Conservation (phyloP, 2,888 invertebrate genomes). For the Standfussiana lucernea region DNA sequence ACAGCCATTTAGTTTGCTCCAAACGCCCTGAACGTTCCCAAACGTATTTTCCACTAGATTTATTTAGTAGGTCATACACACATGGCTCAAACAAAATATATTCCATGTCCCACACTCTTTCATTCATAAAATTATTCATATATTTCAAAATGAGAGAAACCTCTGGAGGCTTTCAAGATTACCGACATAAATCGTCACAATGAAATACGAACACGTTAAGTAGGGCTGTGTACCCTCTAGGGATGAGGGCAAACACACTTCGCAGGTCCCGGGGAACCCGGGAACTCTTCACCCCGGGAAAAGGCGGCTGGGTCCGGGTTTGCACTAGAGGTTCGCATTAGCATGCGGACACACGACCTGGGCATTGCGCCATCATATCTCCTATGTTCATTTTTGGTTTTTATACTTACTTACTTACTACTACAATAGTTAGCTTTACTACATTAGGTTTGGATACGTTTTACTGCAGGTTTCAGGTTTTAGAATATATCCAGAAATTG, state of each 20-base stretch:
- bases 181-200: constrained; percentile 37
- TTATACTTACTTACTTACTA: too few species aligned
- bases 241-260: constrained; percentile 20
- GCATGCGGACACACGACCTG: constrained; percentile 23
- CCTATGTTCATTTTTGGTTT: constrained; percentile 1
- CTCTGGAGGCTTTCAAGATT: constrained; percentile 6
- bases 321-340: constrained; percentile 28
- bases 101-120: not conserved
- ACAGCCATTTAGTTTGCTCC: not conserved
- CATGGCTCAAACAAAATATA: constrained; percentile 14
- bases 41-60: constrained; percentile 21
- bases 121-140: constrained; percentile 53
- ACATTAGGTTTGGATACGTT: not conserved
- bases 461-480: not conserved
- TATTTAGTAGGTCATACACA: constrained; percentile 2
- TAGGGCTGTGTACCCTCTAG: constrained; percentile 14
- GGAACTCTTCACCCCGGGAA: not conserved
- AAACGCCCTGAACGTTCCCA: too few species aligned
- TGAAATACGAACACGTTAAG: constrained; percentile 32
- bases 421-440: too few species aligned
- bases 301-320: constrained; percentile 3
- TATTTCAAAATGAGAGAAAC: constrained; percentile 27
- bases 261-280: not conserved
- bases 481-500: not conserved
- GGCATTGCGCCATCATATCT: constrained; percentile 8